A percentile compares a stretch with the other conserved stretches of the same genome.
These are phyloP conservation scores for Oophaga pumilio DNA, from an alignment of 2,113 vertebrate genomes.

Conservation along the genomic window DNA sequence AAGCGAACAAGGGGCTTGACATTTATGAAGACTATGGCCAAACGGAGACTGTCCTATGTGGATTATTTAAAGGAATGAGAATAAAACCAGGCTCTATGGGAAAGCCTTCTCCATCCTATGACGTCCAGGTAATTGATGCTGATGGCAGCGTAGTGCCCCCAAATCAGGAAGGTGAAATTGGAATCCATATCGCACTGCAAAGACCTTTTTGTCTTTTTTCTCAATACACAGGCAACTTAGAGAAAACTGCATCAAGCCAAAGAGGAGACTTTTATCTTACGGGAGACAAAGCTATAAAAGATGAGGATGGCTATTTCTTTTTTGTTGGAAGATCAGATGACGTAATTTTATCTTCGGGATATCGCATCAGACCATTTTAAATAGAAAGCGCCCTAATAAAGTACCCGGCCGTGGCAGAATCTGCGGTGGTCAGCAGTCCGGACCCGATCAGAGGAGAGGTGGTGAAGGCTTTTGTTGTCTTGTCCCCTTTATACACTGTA, in stretches of 20 bases:
- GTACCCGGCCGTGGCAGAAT: conserved; percentile 78
- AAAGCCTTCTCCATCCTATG: conserved; percentile 76
- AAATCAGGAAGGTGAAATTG: conserved; percentile 79
- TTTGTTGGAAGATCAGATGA: conserved; percentile 81
- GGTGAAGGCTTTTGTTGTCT: too few relatives aligned
- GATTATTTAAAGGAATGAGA: conserved; percentile 84
- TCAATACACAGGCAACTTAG: conserved; percentile 74
- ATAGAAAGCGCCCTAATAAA: conserved; percentile 81
- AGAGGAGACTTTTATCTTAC: conserved; percentile 79
- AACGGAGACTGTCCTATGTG: conserved; percentile 86
- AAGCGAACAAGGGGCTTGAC: conserved; percentile 71
- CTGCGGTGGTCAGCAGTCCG: conserved; percentile 82
- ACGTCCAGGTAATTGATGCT: conserved; percentile 80
- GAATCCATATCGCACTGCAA: conserved; percentile 72
- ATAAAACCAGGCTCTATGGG: conserved; percentile 85
- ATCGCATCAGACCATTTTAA: conserved; percentile 83
- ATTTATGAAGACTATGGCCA: conserved; percentile 84
- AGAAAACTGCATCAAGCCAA: conserved; percentile 73
- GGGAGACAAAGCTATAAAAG: conserved; percentile 77
- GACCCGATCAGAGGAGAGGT: conserved; percentile 83
- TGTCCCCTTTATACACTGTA: too few relatives aligned
- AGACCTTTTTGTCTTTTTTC: conserved; percentile 76
- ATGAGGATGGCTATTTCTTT: conserved; percentile 83
- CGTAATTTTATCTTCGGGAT: conserved; percentile 81
- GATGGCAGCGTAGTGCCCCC: conserved; percentile 69